phyloP scores from a whole-genome alignment of 2,797 vertebrate genomes.

The Chaetophractus vellerosus region DNA sequence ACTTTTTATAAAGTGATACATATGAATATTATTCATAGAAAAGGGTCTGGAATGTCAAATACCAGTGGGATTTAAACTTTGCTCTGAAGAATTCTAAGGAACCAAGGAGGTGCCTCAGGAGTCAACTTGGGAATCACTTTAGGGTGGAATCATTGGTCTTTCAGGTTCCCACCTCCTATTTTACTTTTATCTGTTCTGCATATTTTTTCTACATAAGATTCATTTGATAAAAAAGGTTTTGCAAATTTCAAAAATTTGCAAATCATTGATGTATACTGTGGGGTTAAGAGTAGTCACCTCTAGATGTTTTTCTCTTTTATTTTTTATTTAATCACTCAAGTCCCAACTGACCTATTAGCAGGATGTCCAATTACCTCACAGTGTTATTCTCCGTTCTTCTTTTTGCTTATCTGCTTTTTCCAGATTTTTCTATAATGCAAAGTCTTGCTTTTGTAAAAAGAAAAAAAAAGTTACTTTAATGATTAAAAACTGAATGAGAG shows the following conservation, averaged over 20 bases:
- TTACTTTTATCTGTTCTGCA: not conserved
- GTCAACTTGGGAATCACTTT: not conserved
- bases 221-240: not conserved
- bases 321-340: conserved; percentile 39
- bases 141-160: not conserved
- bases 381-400: not conserved
- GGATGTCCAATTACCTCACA: conserved; percentile 22
- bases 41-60: not conserved
- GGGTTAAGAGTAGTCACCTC: not conserved
- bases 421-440: conserved; percentile 2
- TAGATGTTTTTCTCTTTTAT: not conserved
- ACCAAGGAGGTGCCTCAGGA: not conserved
- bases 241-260: conserved; percentile 7
- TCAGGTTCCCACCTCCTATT: not conserved
- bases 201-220: not conserved
- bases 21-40: not conserved
- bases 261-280: not conserved
- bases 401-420: conserved; percentile 6
- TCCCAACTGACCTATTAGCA: conserved; percentile 50
- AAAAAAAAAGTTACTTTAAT: conserved; percentile 24
- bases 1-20: not conserved
- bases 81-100: conserved; percentile 8
- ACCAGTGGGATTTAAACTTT: not conserved
- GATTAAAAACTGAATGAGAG: conserved; percentile 57
- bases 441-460: not conserved